phyloP scores from a whole-genome alignment of 2,113 vertebrate species.

The Phyllostomus discolor region DNA sequence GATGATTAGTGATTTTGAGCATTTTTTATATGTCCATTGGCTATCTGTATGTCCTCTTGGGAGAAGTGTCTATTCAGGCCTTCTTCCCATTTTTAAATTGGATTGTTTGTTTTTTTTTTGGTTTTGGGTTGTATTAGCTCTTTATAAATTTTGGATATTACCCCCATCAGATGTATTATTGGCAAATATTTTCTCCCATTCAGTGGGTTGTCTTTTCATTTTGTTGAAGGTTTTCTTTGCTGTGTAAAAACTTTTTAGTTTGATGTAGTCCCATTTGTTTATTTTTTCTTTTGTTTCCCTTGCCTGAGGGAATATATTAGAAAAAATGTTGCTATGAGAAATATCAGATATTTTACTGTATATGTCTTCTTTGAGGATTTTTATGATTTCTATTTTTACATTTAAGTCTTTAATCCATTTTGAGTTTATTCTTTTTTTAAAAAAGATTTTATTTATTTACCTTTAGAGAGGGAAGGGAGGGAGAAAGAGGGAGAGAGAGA shows the following conservation, averaged over 20 bases:
- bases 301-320: background rate
- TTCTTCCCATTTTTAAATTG: background rate
- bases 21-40: too few species aligned
- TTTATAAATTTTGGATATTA: background rate
- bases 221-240: background rate
- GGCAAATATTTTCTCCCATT: background rate
- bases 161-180: background rate
- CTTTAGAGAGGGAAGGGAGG: too few species aligned
- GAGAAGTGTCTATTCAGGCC: too few species aligned
- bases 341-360: background rate
- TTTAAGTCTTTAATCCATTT: background rate
- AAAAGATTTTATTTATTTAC: too few species aligned
- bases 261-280: background rate
- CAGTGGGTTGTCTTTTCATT: background rate
- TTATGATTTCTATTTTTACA: background rate
- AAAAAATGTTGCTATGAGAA: background rate
- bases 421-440: background rate
- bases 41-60: too few species aligned
- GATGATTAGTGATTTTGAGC: too few species aligned
- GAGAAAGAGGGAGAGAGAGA: too few species aligned
- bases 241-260: background rate
- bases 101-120: background rate
- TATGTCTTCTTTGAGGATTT: background rate
- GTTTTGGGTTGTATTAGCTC: background rate
- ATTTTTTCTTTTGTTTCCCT: background rate